phyloP scores from a whole-genome alignment of 2,113 vertebrate genomes.

The Podarcis cretensis region DNA sequence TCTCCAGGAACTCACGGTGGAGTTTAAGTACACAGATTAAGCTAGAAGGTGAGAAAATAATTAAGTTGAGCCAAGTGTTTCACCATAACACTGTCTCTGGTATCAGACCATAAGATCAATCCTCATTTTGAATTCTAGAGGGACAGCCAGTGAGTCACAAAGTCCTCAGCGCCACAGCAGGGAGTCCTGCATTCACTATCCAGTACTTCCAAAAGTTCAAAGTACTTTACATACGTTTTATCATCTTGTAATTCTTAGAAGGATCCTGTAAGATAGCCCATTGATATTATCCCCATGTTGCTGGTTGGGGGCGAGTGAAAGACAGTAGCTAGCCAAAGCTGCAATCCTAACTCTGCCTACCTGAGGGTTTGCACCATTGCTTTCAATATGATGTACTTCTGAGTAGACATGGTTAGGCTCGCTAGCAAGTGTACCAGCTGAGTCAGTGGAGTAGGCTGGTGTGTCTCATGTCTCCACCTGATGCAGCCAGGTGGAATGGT shows the following conservation, averaged over 20 bases:
- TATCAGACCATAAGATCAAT: conserved; percentile 14
- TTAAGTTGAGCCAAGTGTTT: conserved; percentile 38
- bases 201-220: background rate
- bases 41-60: conserved; percentile 46
- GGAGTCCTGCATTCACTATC: background rate
- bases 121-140: conserved; percentile 26
- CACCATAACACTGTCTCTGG: conserved; percentile 22
- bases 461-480: background rate
- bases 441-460: background rate
- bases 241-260: background rate
- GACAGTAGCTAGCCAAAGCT: background rate
- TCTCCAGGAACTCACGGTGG: conserved; percentile 24
- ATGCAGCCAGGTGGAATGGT: background rate
- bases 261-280: background rate
- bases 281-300: background rate
- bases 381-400: too few relatives aligned
- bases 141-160: background rate
- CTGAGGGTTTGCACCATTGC: too few relatives aligned
- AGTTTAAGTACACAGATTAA: conserved; percentile 51
- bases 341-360: too few relatives aligned
- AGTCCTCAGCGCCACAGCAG: background rate
- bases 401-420: too few relatives aligned
- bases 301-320: background rate
- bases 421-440: background rate
- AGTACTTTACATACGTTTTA: background rate